Evolutionary conservation across 2,888 invertebrate species (phyloP).

Genomic region (Drosophila infuscata): DNA sequence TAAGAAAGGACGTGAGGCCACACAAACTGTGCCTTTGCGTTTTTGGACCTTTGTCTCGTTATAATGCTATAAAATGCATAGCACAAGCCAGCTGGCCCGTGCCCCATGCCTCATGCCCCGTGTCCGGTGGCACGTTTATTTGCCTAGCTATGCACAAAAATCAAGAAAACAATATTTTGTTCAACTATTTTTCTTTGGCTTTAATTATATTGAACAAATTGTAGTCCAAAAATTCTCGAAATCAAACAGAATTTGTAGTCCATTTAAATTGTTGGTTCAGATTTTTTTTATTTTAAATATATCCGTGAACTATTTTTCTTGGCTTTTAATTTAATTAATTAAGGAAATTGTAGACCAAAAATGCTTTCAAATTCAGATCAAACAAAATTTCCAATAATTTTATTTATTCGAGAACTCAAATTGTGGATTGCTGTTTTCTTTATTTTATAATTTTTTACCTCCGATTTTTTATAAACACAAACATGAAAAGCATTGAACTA

Average conservation of each 20-base stretch:
- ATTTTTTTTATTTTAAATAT: neutral
- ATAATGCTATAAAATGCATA: slow-evolving; percentile 70
- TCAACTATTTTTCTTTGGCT: slow-evolving; percentile 43
- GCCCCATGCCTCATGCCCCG: slow-evolving; percentile 13
- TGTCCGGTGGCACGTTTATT: slow-evolving; percentile 27
- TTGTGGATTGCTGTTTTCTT: too few relatives aligned
- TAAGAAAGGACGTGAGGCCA: slow-evolving; percentile 25
- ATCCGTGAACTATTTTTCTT: neutral
- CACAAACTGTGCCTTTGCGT: slow-evolving; percentile 14
- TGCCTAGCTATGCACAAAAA: slow-evolving; percentile 10
- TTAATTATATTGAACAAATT: slow-evolving; percentile 2
- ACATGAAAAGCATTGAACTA: neutral
- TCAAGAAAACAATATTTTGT: slow-evolving; percentile 16
- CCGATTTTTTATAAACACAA: neutral
- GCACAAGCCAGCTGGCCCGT: slow-evolving; percentile 29
- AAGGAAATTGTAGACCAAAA: too few relatives aligned
- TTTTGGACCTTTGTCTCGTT: slow-evolving; percentile 37
- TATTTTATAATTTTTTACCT: too few relatives aligned
- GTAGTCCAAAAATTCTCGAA: slow-evolving; percentile 1
- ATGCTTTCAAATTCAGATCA: too few relatives aligned
- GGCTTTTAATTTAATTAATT: too few relatives aligned
- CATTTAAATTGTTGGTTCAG: neutral
- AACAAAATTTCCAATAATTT: too few relatives aligned
- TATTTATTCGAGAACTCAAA: too few relatives aligned
- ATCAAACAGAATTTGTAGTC: neutral